Evolutionary conservation across 1,140 invertebrate species (phyloP), one percentile per base, ranked within the genome.

Genomic region (Bombus pyrosoma): DNA sequence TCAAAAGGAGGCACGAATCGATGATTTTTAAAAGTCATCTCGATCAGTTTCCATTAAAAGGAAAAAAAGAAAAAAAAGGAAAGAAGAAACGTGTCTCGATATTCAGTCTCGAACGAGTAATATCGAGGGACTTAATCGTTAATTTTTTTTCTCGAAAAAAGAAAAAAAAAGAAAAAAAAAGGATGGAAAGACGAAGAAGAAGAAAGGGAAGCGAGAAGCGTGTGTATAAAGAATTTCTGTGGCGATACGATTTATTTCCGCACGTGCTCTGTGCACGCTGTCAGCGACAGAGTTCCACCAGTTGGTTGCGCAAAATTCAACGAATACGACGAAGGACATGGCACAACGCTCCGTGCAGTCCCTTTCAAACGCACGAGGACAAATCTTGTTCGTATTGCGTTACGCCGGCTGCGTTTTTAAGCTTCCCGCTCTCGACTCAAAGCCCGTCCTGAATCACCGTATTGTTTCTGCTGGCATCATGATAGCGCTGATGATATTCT

Each of bases 361-460:
- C 89, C 88, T 90, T 90, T 90, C 89, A 57, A 90, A 90, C 87
- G 80, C 81, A 64, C 80, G 88, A 90, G 89, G 88, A 90, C 88
- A 90, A 73, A 80, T 81, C 71, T 75, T 59, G 79, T 3, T 77
- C 78, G 81, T 81, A 81, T 85, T 66, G 78, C 68, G 78, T 90
- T 82, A 69, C 75, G 47, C 59, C 32, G 77, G 5, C 62, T 68
- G 47, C 59, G 81, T 89, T 89, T 90, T 89, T 84, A 80, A 90
- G 68, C 78, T 73, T 81, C 66, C 59, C 62, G 75, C 64, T 83
- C 75, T 80, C 86, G 76, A 84, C 79, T 71, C 82, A 22, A 32
- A 66, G 53, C 39, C 76, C 47, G 62, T 79, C 82, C 8, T 78
- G 82, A 84, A 79, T 79, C 82, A 57, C 68, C 39, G 47, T 77